phyloP scores from a whole-genome alignment of 1,140 invertebrate species.

The Nasonia longicornis region DNA sequence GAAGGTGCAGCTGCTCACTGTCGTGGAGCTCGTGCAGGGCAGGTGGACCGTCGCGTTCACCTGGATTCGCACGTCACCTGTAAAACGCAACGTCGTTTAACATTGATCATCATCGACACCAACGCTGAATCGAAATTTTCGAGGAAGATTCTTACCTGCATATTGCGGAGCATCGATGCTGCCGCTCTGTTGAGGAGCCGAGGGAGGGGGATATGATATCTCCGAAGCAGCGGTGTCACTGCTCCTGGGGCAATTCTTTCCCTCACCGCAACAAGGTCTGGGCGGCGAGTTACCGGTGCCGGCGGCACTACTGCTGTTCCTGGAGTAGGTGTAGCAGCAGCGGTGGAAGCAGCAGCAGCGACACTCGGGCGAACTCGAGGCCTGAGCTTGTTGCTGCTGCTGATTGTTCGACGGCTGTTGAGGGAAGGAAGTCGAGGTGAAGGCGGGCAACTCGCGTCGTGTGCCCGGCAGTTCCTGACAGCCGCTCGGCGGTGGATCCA shows the following conservation, averaged over 20 bases:
- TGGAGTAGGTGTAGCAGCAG: slow-evolving; percentile 24
- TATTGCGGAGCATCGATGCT: background rate
- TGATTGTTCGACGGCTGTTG: background rate
- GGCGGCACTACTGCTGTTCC: background rate
- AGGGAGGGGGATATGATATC: background rate
- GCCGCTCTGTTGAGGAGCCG: background rate
- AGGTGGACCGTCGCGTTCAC: slow-evolving; percentile 62
- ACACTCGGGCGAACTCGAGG: background rate
- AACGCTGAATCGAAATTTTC: too few relatives aligned
- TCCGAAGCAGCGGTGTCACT: background rate
- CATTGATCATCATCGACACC: background rate
- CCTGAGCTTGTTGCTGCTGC: background rate
- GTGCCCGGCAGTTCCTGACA: slow-evolving; percentile 62
- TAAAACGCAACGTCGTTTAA: background rate
- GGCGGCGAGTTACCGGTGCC: background rate
- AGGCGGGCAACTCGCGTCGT: slow-evolving; percentile 30
- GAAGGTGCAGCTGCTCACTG: slow-evolving; percentile 52
- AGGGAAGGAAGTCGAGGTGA: background rate
- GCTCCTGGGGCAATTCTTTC: background rate
- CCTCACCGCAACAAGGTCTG: background rate
- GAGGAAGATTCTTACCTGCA: slow-evolving; percentile 2
- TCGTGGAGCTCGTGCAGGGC: slow-evolving; percentile 55
- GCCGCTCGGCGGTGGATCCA: slow-evolving; percentile 54
- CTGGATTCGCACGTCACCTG: slow-evolving; percentile 56
- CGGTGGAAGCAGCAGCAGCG: slow-evolving; percentile 30